Evolutionary conservation across 2,113 vertebrate species (phyloP).

Genomic region (Chionis minor): DNA sequence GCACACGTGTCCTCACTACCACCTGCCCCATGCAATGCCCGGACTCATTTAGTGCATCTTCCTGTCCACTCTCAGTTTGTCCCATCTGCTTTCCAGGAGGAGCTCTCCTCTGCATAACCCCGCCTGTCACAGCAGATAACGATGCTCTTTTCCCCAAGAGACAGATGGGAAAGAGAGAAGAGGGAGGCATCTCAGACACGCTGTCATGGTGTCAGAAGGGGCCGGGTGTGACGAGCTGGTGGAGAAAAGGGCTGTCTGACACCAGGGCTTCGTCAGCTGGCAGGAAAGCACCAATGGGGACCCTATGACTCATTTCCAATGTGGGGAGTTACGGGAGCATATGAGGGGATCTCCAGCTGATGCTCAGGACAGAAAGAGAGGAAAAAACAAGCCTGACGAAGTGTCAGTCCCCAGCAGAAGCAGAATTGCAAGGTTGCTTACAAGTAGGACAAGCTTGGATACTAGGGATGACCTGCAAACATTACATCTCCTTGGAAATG

Average conservation of each 20-base stretch:
- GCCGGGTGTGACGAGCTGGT: background rate
- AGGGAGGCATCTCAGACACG: background rate
- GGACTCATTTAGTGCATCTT: background rate
- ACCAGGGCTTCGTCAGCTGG: background rate
- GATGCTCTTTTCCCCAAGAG: background rate
- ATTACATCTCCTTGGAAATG: conserved; percentile 34
- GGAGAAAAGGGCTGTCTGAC: background rate
- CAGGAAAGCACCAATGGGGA: background rate
- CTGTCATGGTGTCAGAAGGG: background rate
- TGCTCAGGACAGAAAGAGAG: background rate
- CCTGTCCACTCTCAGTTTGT: background rate
- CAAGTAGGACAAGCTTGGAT: background rate
- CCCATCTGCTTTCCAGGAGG: conserved; percentile 4
- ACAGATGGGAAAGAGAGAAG: conserved; percentile 22
- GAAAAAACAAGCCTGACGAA: background rate
- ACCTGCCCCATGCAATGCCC: background rate
- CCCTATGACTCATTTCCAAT: background rate
- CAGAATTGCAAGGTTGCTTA: background rate
- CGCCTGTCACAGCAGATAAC: background rate
- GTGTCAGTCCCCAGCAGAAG: background rate
- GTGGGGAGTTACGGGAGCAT: background rate
- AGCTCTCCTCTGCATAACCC: background rate
- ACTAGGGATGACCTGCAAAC: conserved; percentile 1
- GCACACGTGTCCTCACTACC: accelerated
- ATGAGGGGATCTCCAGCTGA: background rate